Evolutionary conservation across 2,888 invertebrate species (phyloP), one percentile per base, ranked within the genome.

Genomic region (Cerceris rybyensis): DNA sequence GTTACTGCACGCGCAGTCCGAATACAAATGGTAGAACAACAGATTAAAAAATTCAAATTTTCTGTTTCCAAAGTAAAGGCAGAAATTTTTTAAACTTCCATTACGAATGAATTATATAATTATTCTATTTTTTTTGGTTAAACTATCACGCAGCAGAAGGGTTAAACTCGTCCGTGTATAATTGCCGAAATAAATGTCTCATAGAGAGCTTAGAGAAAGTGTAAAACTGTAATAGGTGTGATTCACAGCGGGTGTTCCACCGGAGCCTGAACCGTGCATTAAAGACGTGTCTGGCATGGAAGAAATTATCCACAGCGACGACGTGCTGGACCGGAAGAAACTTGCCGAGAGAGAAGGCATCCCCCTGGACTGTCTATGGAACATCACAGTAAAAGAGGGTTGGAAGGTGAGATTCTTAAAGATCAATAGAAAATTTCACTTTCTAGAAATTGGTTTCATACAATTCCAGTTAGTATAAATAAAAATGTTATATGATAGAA

Each of bases 361-460:
- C 70, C 94, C 96, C 0, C 92, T 96, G 60, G 96, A 96, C 89
- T 96, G 96, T 91, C 94, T 96, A 90, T 96, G 96, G 96, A 93
- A 94, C 73, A 95, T 96, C 68, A 93, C 93, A 14, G 96, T 96
- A 2, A 92, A 93, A 68, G 92, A 93, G 8, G 94, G 94, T 13
- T 95, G 95, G 94, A 95, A 94, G 94, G 96, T 96, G 86, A 90
- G 93, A 50, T 7, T n/a, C n/a, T 13, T 50, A 1, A 7, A 46
- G 6, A n/a, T 7, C n/a, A n/a, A 28, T 28, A 28, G 28, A 28
- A 28, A 28, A 28, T 28, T 28, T 28, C 2, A 28, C 28, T 28
- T 4, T 28, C 28, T 28, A 28, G 28, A 2, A 28, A 28, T 28
- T 28, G 28, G 2, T 4, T 4, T 28, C 28, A 5, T 46, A 46